These are phyloP conservation scores for Geotrypetes seraphini DNA, from an alignment of 2,797 vertebrate species.

Conservation along the genomic window DNA sequence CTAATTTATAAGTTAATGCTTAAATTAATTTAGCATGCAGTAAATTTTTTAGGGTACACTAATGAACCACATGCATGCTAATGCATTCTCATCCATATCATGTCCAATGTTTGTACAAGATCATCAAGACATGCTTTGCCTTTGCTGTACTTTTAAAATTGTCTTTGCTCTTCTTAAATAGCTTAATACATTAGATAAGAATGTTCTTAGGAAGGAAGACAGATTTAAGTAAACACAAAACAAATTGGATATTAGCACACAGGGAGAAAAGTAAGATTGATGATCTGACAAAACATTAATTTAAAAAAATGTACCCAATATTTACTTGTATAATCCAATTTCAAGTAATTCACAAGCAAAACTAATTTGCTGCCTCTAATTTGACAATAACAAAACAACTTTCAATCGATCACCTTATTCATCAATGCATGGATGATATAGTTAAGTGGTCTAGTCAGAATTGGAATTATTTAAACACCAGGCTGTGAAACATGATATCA, in stretches of 20 bases:
- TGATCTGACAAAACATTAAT: constrained; percentile 46
- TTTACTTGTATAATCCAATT: constrained; percentile 27
- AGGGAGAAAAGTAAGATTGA: constrained; percentile 35
- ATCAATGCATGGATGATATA: constrained; percentile 8
- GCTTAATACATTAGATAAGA: constrained; percentile 24
- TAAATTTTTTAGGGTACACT: too few relatives aligned
- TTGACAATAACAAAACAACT: constrained; percentile 26
- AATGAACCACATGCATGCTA: too few relatives aligned
- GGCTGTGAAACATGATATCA: constrained; percentile 28
- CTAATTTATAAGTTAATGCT: too few relatives aligned
- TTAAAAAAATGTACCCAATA: constrained; percentile 30
- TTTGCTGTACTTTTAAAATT: not conserved
- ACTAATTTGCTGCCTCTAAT: constrained; percentile 38
- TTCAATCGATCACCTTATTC: constrained; percentile 26
- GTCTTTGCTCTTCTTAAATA: constrained; percentile 13
- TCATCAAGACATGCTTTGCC: not conserved
- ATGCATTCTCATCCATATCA: too few relatives aligned
- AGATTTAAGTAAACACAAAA: constrained; percentile 27
- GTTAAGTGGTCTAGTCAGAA: constrained; percentile 14
- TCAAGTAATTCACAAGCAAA: constrained; percentile 36
- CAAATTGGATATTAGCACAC: constrained; percentile 27
- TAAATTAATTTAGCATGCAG: too few relatives aligned
- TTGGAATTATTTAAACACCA: constrained; percentile 17
- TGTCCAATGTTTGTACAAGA: constrained; percentile 15
- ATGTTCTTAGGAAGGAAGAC: constrained; percentile 14